Conservation (phyloP, 2,113 vertebrate genomes). For the Myiozetetes cayanensis region DNA sequence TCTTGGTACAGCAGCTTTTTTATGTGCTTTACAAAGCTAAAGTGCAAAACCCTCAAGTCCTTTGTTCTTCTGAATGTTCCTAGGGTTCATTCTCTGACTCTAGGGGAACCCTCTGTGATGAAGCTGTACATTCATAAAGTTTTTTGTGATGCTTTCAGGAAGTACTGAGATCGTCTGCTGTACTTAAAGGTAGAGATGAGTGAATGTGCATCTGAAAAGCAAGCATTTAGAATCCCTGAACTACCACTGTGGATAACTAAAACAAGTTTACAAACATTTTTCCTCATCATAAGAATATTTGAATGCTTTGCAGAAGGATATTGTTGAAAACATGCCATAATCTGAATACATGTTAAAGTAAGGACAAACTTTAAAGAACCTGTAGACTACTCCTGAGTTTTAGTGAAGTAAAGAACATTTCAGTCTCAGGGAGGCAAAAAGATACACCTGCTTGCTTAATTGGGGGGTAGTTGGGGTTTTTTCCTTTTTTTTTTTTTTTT, state of each 20-base stretch:
- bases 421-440: not conserved
- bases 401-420: not conserved
- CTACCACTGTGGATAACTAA: not conserved
- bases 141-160: not conserved
- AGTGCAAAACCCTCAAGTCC: not conserved
- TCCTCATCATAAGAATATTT: not conserved
- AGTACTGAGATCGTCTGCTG: not conserved
- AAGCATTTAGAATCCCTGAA: not conserved
- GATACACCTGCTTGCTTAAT: not conserved
- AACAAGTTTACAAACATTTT: not conserved
- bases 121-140: not conserved
- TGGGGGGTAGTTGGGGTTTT: rapidly evolving
- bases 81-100: not conserved
- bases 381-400: not conserved
- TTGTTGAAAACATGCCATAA: not conserved
- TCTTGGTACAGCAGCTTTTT: not conserved
- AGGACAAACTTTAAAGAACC: not conserved
- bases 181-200: not conserved
- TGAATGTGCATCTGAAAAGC: not conserved
- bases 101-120: not conserved
- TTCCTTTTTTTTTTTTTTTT: not conserved
- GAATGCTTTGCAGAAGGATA: not conserved
- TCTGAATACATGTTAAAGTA: not conserved
- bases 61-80: not conserved
- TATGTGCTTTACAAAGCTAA: not conserved